Evolutionary conservation across 1,140 invertebrate species (phyloP), one percentile per base, ranked within the genome.

Genomic region (Tribolium castaneum): DNA sequence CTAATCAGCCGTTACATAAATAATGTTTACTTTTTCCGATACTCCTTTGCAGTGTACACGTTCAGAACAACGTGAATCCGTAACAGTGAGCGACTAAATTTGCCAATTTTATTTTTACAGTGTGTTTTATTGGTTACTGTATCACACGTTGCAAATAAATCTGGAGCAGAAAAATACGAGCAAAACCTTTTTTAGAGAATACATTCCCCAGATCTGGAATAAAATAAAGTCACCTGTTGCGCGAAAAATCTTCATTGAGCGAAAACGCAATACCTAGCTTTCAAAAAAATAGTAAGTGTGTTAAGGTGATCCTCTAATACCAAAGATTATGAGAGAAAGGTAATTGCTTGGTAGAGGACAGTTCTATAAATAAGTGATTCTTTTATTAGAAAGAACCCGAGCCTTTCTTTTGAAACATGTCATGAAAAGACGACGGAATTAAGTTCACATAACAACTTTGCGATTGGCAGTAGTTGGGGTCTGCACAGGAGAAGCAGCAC

Each of bases 391-490:
- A 19, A n/a, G 22, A 59, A 22, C 7, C 10, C 1, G 13, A 22
- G n/a, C 25, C 16, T 62, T 62, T 66, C n/a, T 66, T 14, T 22
- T 34, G 25, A 66, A 66, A 66, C 13, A 22, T 66, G 59, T 66
- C 59, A 66, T 34, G 34, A 66, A 66, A 25, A 59, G 54, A 25
- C 54, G 22, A 59, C 22, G 54, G 10, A 13, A 66, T 14, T 12
- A 66, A 66, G 59, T 66, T 66, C 59, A 66, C 12, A 66, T 66
- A 66, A 66, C 59, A 66, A 35, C 30, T 34, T 66, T 66, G 59
- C 59, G n/a, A 14, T 35, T 66, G 59, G 59, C 59, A 66, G 9
- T 35, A 13, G 14, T 30, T 34, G 59, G 34, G 30, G 30, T 66
- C 22, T 66, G 22, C 14, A 52, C 2, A 19, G 16, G 13, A 5